Base-by-base conservation (phyloP, 2,113 vertebrate genomes). In the Polypterus bichir region DNA sequence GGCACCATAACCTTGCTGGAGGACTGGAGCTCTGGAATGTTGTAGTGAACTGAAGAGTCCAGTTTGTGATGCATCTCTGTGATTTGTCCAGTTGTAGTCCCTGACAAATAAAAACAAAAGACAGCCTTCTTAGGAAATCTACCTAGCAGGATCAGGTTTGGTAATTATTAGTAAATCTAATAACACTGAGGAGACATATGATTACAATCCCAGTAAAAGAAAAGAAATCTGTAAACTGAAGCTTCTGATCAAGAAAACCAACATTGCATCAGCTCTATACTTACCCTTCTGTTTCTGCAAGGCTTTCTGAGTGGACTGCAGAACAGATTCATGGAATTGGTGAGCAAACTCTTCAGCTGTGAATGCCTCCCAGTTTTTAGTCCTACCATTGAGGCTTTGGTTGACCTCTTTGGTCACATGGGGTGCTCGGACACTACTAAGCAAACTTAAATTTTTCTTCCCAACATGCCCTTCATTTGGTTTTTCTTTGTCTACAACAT, bases 261-360 rank as follows among this genome's bases (percentile, higher is more conserved):
- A 27, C 27, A 11, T 3, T 54, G 3, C 11, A 3, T 54, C 3
- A 47, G 5, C 4, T n/a, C 44, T 59, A 11, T 5, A 9, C 0
- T 62, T 74, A 97, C 96, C 93, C 94, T 97, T 97, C 74, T 97
- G 92, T 79, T 96, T 98, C 86, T 98, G 94, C 77, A 98, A 71
- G 1, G 96, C 93, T 72, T 96, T 97, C 84, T 98, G 96, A 0
- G 95, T 99, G 68, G 95, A 97, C 86, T 99, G 96, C 69, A 99
- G 85, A 71, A 99, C 96, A 0, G 96, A 99, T 72, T 98, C 94
- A 0, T 99, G 96, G 79, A 99, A 99, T 81, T 99, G 94, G 64
- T 97, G 96, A n/a, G 96, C 95, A 3, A 98, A 99, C 71, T 97
- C 94, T 71, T 98, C 96, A 0, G 94, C 92, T 3, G 91, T 80